phyloP scores from a whole-genome alignment of 2,113 vertebrate species.

The Chiloscyllium plagiosum region DNA sequence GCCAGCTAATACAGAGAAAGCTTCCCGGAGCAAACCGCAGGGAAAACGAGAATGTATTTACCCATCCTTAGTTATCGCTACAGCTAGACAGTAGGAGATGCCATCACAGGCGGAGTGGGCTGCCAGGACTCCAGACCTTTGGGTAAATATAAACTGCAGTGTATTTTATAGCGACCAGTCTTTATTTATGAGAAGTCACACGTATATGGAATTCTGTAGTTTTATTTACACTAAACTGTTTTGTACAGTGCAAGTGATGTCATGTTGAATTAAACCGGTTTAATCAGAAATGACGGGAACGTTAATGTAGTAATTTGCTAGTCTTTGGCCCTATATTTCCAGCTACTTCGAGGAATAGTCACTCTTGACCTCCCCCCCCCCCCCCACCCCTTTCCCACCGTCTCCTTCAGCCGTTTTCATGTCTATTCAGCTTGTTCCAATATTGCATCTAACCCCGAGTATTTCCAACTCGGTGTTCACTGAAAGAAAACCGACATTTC shows the following conservation, averaged over 20 bases:
- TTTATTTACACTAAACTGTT: neutral
- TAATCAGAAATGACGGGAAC: neutral
- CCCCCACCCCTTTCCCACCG: no score
- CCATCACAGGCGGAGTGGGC: neutral
- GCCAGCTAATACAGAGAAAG: neutral
- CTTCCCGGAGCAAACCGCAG: neutral
- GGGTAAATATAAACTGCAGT: conserved; percentile 14
- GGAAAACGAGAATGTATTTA: neutral
- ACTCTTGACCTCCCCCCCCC: neutral
- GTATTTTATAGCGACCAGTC: neutral
- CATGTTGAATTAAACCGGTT: neutral
- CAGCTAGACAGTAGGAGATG: conserved; percentile 22
- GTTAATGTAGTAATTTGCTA: neutral
- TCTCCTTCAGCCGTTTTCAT: neutral
- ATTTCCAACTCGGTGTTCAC: neutral
- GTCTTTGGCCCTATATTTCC: no score
- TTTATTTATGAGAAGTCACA: no score
- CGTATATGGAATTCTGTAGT: neutral
- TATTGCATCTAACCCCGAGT: neutral
- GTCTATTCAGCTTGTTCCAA: neutral
- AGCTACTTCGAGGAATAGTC: neutral
- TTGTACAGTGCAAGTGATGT: neutral
- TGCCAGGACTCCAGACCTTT: neutral
- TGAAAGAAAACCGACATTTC: neutral
- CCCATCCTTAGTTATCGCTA: neutral